These are phyloP conservation scores for Drosophila fungiperda DNA, from an alignment of 2,888 invertebrate genomes.

Conservation along the genomic window DNA sequence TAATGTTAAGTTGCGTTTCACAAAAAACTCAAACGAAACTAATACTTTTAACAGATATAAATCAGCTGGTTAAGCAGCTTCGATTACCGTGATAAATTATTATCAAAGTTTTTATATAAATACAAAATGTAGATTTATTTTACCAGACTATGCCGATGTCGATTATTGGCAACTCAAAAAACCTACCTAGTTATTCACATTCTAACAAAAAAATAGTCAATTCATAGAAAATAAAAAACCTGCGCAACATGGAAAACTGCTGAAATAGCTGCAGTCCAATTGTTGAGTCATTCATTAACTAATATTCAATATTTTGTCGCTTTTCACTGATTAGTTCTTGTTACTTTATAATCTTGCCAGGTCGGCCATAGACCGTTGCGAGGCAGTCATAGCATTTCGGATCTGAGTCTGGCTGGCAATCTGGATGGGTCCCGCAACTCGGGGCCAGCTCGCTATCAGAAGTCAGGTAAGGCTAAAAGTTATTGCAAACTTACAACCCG, in stretches of 20 bases:
- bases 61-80: neutral
- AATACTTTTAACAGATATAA: neutral
- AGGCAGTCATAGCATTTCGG: conserved; percentile 94
- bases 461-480: conserved; percentile 83
- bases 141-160: neutral
- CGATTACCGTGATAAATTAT: neutral
- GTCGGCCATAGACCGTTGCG: conserved; percentile 92
- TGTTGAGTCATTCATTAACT: conserved; percentile 3
- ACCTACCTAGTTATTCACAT: neutral
- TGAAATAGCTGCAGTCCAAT: neutral
- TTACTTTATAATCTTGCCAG: conserved; percentile 83
- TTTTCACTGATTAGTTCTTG: neutral
- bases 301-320: neutral
- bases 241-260: neutral
- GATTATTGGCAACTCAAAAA: neutral
- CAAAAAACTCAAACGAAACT: conserved; percentile 3
- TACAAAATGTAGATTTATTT: neutral
- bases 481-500: neutral
- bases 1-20: neutral
- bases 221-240: neutral
- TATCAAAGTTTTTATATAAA: neutral
- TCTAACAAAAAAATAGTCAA: neutral
- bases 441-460: conserved; percentile 85
- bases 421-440: conserved; percentile 81
- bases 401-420: conserved; percentile 89